A percentile compares a stretch with the other conserved stretches of the same genome.
Conservation (phyloP, 2,113 vertebrate genomes). For the Coptodon rendalli region DNA sequence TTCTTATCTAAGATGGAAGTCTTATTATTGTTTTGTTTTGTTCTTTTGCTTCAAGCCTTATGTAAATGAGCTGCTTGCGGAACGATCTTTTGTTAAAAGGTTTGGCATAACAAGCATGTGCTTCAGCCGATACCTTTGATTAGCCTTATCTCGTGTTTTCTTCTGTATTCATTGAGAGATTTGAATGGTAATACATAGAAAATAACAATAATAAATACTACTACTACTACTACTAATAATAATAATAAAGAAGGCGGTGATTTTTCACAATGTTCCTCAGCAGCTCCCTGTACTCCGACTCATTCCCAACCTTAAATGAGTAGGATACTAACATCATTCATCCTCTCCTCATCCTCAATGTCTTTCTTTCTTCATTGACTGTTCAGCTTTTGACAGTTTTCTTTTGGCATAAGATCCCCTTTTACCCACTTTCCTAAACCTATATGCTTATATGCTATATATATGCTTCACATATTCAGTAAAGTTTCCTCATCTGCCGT, state of each 20-base stretch:
- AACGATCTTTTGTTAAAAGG: not conserved
- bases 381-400: not conserved
- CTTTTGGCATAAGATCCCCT: not conserved
- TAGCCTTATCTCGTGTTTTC: not conserved
- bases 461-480: not conserved
- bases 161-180: not conserved
- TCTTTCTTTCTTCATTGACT: not conserved
- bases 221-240: not conserved
- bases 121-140: not conserved
- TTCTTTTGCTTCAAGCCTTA: not conserved
- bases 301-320: too few species aligned
- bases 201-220: not conserved
- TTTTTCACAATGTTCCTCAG: not conserved
- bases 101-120: not conserved
- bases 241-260: not conserved
- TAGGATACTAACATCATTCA: not conserved
- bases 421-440: not conserved
- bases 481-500: not conserved
- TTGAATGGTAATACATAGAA: not conserved
- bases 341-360: not conserved
- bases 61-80: not conserved
- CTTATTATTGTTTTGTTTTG: not conserved
- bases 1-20: not conserved
- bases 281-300: not conserved
- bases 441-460: not conserved